phyloP scores from a whole-genome alignment of 2,113 vertebrate genomes.

The Anarhynchus alexandrinus region DNA sequence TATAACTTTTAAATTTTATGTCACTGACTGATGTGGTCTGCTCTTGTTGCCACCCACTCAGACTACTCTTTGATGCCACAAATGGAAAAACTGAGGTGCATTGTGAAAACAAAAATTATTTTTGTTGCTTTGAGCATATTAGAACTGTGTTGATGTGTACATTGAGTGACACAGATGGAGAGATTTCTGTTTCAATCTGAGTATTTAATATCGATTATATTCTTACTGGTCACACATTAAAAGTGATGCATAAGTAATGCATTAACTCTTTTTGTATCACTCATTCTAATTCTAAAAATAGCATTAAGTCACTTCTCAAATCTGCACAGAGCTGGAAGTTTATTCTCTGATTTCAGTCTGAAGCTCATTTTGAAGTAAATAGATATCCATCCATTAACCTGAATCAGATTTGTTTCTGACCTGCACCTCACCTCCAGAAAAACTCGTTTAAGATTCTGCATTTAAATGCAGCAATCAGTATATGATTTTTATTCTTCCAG shows the following conservation, averaged over 20 bases:
- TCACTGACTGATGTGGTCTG: not conserved
- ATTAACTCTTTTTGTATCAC: not conserved
- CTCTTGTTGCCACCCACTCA: not conserved
- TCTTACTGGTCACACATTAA: not conserved
- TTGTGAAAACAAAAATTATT: not conserved
- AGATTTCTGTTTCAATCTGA: not conserved
- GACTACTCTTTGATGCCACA: not conserved
- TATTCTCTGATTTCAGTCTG: not conserved
- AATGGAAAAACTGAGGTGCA: not conserved
- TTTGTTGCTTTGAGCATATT: not conserved
- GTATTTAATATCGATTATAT: not conserved
- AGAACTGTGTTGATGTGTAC: not conserved
- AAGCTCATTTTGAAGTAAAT: not conserved
- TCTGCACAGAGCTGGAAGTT: not conserved
- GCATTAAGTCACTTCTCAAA: not conserved
- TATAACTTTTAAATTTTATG: not conserved
- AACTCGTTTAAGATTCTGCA: not conserved
- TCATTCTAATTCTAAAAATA: not conserved
- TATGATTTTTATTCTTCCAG: not conserved
- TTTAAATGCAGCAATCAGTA: not conserved
- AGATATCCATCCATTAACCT: not conserved
- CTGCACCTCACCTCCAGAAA: not conserved
- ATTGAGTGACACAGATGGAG: not conserved
- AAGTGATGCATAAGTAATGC: fast-evolving
- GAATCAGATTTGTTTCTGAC: not conserved